A percentile compares a stretch with the other conserved stretches of the same genome.
Conservation (phyloP, 2,113 vertebrate species). For the Ailuropoda melanoleuca region DNA sequence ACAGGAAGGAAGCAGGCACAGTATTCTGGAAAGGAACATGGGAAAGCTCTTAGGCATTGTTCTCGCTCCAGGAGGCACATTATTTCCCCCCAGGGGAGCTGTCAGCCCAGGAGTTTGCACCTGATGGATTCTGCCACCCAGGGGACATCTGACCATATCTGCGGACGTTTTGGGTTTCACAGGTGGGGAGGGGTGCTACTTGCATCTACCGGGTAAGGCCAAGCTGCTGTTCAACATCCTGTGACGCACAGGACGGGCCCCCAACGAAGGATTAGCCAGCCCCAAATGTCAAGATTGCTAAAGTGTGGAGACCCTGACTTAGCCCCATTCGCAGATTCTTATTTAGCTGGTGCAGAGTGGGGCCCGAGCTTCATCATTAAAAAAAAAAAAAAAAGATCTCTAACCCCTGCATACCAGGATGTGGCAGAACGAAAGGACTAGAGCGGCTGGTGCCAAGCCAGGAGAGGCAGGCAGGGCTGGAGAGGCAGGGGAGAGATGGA, state of each 20-base stretch:
- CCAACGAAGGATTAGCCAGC: accelerated
- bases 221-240: not conserved
- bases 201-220: not conserved
- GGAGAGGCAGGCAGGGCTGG: no score
- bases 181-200: accelerated
- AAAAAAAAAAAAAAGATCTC: not conserved
- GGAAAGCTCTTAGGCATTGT: not conserved
- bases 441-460: not conserved
- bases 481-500: not conserved
- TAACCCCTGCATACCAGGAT: no score
- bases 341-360: not conserved
- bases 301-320: not conserved
- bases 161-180: not conserved
- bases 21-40: not conserved
- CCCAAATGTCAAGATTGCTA: not conserved
- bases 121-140: not conserved
- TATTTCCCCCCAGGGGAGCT: not conserved
- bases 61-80: not conserved
- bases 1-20: not conserved
- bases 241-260: not conserved
- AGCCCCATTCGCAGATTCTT: not conserved
- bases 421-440: not conserved
- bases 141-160: not conserved
- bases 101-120: not conserved
- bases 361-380: not conserved